These are phyloP conservation scores for Lagodon rhomboides DNA, from an alignment of 2,797 vertebrate genomes.

Conservation along the genomic window DNA sequence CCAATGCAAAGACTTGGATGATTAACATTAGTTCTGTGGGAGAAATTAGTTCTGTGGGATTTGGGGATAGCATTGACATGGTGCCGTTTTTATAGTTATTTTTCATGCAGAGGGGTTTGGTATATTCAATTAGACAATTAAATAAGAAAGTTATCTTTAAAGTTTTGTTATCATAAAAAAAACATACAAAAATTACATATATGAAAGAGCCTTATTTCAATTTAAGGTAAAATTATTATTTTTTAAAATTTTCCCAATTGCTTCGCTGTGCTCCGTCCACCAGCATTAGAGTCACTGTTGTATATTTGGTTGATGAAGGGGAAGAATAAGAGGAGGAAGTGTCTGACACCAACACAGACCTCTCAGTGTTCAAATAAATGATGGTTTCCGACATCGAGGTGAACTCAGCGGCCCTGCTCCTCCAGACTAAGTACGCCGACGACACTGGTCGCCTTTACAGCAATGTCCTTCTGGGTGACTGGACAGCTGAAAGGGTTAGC, in stretches of 20 bases:
- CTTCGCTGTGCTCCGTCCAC: not conserved
- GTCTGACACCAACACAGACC: conserved; percentile 70
- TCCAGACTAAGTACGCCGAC: conserved; percentile 61
- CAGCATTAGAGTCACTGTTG: conserved; percentile 14
- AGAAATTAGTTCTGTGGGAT: conserved; percentile 42
- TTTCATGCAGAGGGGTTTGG: not conserved
- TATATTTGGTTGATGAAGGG: conserved; percentile 45
- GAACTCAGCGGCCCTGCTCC: conserved; percentile 63
- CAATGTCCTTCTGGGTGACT: conserved; percentile 83
- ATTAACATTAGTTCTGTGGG: conserved; percentile 58
- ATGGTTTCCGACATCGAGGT: conserved; percentile 77
- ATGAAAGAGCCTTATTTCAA: not conserved
- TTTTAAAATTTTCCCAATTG: not conserved
- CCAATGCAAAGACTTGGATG: conserved; percentile 28
- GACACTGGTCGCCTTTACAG: conserved; percentile 71
- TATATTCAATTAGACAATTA: conserved; percentile 7
- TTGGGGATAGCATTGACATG: not conserved
- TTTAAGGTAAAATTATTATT: not conserved
- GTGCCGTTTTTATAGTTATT: not conserved
- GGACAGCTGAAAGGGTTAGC: conserved; percentile 81
- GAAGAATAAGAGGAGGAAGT: conserved; percentile 64
- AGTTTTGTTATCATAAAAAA: not conserved
- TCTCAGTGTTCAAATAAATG: conserved; percentile 78
- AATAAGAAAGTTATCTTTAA: not conserved
- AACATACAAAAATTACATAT: not conserved